Base-by-base conservation (phyloP, 2,113 vertebrate genomes). In the Zapus hudsonius region DNA sequence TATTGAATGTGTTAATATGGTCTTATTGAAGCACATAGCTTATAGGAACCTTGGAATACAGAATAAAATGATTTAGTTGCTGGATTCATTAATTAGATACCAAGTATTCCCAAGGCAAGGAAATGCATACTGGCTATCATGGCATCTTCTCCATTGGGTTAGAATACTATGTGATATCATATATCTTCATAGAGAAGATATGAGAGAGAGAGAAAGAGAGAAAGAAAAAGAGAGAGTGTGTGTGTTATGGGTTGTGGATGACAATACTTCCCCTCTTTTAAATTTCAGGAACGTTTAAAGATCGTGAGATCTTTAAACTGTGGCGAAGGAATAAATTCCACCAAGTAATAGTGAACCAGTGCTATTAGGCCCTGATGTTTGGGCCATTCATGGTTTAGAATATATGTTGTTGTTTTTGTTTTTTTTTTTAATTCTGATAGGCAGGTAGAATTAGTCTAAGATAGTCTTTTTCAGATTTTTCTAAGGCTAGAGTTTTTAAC, bases 31-130 rank as follows among this genome's bases (percentile, higher is more conserved):
- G 10, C 52, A n/a, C 25, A 12, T 27, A 19, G 81, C 75, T 92
- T 84, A 11, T 87, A 80, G 72, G 61, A 89, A 89, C 8, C 95
- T 52, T 75, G 69, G 17, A 91, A 84, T 87, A 91, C 22, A 66
- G 52, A 89, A 66, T 61, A 76, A 44, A 84, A n/a, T 66, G 23
- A 74, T 61, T 63, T 73, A 33, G 16, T 59, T 63, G 5, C 75
- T 76, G 2, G 3, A 27, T 38, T 94, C 63, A 80, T 0, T 81
- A 72, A 67, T 27, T 67, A 76, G 36, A 76, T 81, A 52, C 6
- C 52, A 67, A 1, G 36, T 64, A 6, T 7, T 38, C 7, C 25
- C 31, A 59, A 52, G 52, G 29, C 25, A 81, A 80, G 27, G 70
- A 76, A 69, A 67, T 25, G 40, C 59, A 55, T 52, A 22, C 29